A percentile compares a stretch with the other conserved stretches of the same genome.
Conservation (phyloP, 1,140 invertebrate genomes). For the Mycetomoellerius zeteki region DNA sequence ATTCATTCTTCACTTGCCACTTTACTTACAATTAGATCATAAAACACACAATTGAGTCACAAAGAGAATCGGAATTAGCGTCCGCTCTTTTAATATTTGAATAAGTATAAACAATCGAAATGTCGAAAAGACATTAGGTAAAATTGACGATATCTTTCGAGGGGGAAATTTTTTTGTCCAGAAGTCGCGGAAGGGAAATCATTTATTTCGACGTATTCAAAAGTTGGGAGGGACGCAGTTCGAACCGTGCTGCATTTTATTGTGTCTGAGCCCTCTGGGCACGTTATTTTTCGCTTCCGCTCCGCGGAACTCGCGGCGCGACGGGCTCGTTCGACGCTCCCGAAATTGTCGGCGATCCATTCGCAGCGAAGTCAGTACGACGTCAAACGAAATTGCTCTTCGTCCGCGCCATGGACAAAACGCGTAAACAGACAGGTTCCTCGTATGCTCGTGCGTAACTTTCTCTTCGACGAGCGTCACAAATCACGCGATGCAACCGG, state of each 20-base stretch:
- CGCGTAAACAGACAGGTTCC: constrained; percentile 48
- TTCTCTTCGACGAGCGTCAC: constrained; percentile 60
- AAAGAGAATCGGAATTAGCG: constrained; percentile 2
- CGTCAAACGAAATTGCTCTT: constrained; percentile 63
- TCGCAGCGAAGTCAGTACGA: constrained; percentile 49
- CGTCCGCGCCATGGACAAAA: constrained; percentile 35
- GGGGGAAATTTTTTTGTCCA: not conserved
- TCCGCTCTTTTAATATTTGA: not conserved
- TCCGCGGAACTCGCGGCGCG: constrained; percentile 47
- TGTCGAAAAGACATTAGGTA: not conserved
- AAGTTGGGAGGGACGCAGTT: constrained; percentile 42
- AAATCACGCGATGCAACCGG: constrained; percentile 52
- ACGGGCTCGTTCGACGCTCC: constrained; percentile 35
- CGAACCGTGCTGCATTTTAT: constrained; percentile 41
- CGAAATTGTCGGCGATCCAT: constrained; percentile 59
- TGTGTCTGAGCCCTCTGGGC: constrained; percentile 59
- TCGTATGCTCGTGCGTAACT: constrained; percentile 43
- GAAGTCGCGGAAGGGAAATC: constrained; percentile 49
- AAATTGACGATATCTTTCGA: constrained; percentile 18
- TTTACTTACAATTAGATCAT: not conserved
- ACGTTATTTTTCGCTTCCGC: constrained; percentile 63
- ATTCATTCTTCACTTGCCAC: not conserved
- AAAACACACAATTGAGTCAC: not conserved
- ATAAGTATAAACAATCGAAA: not conserved
- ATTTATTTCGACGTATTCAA: constrained; percentile 50